Percentiles rank a stretch among this genome's conserved stretches.
phyloP scores from a whole-genome alignment of 2,797 vertebrate genomes.

The Paramormyrops hopkinsi region DNA sequence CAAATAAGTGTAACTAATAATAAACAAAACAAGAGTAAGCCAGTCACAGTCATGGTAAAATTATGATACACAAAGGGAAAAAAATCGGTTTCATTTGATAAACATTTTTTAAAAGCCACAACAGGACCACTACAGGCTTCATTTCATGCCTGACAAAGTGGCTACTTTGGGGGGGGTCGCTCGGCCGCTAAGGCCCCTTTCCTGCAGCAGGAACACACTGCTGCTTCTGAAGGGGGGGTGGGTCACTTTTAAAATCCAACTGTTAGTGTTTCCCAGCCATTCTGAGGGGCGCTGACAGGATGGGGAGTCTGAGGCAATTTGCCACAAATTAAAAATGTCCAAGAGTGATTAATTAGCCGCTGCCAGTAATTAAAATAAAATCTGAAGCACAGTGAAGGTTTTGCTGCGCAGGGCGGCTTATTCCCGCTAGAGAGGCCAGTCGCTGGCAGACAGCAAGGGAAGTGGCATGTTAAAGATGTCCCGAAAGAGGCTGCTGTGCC shows the following conservation, averaged over 20 bases:
- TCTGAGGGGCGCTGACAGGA: neutral
- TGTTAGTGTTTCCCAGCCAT: neutral
- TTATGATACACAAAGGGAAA: neutral
- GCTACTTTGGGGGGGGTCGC: neutral
- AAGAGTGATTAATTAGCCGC: neutral
- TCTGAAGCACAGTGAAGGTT: neutral
- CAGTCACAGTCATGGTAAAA: neutral
- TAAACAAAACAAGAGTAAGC: neutral
- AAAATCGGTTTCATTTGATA: neutral
- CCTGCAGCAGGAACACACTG: neutral
- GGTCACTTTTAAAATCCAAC: neutral
- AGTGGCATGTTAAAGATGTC: slow-evolving; percentile 37
- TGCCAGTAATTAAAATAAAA: neutral
- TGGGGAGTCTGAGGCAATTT: neutral
- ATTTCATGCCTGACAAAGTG: neutral
- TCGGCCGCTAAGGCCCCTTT: no score
- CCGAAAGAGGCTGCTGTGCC: neutral
- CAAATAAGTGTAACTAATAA: neutral
- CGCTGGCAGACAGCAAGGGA: slow-evolving; percentile 20
- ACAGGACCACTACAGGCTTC: neutral
- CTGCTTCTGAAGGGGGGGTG: neutral
- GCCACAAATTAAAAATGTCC: neutral
- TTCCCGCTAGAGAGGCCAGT: neutral
- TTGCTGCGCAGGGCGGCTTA: neutral
- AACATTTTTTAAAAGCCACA: neutral